Conservation (phyloP, 1,140 invertebrate genomes). For the Spodoptera litura region DNA sequence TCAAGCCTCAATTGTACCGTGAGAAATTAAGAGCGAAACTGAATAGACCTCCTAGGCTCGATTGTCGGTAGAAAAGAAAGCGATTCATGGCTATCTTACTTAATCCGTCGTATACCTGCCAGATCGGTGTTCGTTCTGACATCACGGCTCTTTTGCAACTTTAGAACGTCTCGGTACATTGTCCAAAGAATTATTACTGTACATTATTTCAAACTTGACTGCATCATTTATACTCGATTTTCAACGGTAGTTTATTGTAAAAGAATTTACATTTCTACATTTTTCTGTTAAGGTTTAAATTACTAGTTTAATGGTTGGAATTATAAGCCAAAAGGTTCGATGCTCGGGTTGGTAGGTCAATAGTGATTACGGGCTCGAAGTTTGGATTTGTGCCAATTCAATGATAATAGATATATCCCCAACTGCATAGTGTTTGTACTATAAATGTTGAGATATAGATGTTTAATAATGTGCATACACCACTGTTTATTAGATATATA, state of each 20-base stretch:
- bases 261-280: neutral
- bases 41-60: constrained; percentile 61
- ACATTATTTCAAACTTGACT: constrained; percentile 22
- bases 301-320: too few relatives aligned
- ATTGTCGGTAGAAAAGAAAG: constrained; percentile 70
- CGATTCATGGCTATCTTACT: constrained; percentile 68
- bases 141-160: constrained; percentile 54
- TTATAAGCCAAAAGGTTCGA: too few relatives aligned
- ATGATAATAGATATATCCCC: too few relatives aligned
- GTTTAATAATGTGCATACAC: too few relatives aligned
- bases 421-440: too few relatives aligned
- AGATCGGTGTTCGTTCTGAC: constrained; percentile 43
- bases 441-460: too few relatives aligned
- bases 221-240: neutral
- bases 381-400: too few relatives aligned
- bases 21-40: constrained; percentile 72
- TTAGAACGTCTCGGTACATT: constrained; percentile 46
- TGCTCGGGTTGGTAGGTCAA: too few relatives aligned
- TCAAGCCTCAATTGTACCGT: constrained; percentile 59
- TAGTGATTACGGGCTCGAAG: too few relatives aligned
- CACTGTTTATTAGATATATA: too few relatives aligned
- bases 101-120: constrained; percentile 65
- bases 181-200: constrained; percentile 33
- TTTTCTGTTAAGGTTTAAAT: too few relatives aligned
- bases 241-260: neutral